Conservation (phyloP, 1,140 invertebrate genomes). For the Mylabris phalerata region DNA sequence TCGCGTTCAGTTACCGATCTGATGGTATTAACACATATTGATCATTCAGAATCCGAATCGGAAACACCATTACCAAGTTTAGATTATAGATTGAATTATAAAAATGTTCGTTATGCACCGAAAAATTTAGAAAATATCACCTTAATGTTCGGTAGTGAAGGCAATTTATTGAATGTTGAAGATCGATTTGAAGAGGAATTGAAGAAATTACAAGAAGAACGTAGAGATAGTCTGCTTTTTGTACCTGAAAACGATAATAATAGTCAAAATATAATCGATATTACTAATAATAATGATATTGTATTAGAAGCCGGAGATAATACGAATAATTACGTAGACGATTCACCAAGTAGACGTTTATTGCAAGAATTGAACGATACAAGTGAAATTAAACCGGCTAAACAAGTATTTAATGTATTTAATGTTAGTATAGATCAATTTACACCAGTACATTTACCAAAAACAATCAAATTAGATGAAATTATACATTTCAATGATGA, state of each 20-base stretch:
- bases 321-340: conserved; percentile 12
- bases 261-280: conserved; percentile 25
- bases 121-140: conserved; percentile 33
- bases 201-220: conserved; percentile 45
- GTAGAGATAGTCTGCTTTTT: conserved; percentile 40
- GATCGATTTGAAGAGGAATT: conserved; percentile 52
- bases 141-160: conserved; percentile 48
- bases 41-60: conserved; percentile 55
- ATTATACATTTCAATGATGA: conserved; percentile 24
- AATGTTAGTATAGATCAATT: conserved; percentile 36
- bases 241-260: conserved; percentile 35
- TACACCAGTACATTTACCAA: conserved; percentile 18
- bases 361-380: conserved; percentile 35
- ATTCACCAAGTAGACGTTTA: conserved; percentile 24
- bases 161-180: conserved; percentile 48
- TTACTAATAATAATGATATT: conserved; percentile 2
- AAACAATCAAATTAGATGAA: conserved; percentile 23
- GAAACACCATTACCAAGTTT: conserved; percentile 46
- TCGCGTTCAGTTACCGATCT: conserved; percentile 66
- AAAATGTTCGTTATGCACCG: conserved; percentile 27
- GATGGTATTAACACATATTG: conserved; percentile 67
- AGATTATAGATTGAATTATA: conserved; percentile 31
- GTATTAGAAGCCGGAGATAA: conserved; percentile 1
- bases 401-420: conserved; percentile 40
- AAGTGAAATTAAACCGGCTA: conserved; percentile 33